Conservation (phyloP, 1,140 invertebrate genomes). For the Solenopsis invicta region DNA sequence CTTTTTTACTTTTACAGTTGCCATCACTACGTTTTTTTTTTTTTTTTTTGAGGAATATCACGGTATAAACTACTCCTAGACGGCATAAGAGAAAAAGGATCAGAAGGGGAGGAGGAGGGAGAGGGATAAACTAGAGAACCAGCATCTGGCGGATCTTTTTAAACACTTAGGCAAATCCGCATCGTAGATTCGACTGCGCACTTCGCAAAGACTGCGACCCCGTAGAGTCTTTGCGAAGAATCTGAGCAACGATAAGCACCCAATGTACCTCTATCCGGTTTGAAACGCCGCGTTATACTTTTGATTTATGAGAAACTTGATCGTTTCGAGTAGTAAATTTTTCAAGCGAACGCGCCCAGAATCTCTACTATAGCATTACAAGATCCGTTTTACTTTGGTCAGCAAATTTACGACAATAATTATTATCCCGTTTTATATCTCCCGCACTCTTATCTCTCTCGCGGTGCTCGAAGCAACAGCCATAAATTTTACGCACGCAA, state of each 20-base stretch:
- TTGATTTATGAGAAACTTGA: slow-evolving; percentile 37
- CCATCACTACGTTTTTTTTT: no score
- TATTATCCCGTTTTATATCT: slow-evolving; percentile 19
- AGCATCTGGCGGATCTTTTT: slow-evolving; percentile 16
- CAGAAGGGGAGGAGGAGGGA: background rate
- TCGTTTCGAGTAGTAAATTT: background rate
- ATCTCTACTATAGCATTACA: background rate
- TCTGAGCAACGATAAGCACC: background rate
- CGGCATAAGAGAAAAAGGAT: background rate
- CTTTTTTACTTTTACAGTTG: no score
- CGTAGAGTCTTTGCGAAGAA: background rate
- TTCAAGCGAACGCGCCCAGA: slow-evolving; percentile 3
- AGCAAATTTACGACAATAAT: slow-evolving; percentile 32
- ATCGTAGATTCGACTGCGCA: slow-evolving; percentile 18
- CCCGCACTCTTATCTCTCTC: background rate
- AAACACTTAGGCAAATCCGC: slow-evolving; percentile 48
- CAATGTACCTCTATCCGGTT: slow-evolving; percentile 20
- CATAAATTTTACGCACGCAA: background rate
- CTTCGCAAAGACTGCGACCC: no score
- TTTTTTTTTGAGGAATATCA: no score
- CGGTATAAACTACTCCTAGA: background rate
- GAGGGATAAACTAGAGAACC: slow-evolving; percentile 1
- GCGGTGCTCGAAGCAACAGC: background rate
- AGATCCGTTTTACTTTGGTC: background rate
- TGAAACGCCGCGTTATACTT: slow-evolving; percentile 25